Evolutionary conservation across 2,888 invertebrate species (phyloP).

Genomic region (Tortrix viridana): DNA sequence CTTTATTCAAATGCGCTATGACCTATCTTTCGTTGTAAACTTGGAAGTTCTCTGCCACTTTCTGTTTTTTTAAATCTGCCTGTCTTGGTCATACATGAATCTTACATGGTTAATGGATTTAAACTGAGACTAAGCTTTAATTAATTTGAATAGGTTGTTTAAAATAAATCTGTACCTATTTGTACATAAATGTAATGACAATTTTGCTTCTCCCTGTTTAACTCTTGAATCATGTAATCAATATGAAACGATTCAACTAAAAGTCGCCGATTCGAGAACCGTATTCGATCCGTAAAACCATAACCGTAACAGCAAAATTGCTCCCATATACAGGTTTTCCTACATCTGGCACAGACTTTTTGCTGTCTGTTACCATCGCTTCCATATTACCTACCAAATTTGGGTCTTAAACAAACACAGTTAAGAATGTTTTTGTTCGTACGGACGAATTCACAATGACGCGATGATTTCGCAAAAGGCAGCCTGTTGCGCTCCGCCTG

Average conservation of each 20-base stretch:
- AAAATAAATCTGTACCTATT: no score
- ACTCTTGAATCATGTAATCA: no score
- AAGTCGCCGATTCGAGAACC: background rate
- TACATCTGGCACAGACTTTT: slow-evolving; percentile 20
- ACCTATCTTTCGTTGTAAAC: no score
- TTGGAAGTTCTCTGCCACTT: no score
- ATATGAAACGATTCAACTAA: background rate
- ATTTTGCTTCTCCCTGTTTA: no score
- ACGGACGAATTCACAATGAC: slow-evolving; percentile 14
- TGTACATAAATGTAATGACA: no score
- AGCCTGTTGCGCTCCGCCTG: slow-evolving; percentile 57
- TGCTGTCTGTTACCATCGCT: slow-evolving; percentile 11
- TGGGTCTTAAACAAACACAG: background rate
- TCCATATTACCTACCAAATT: background rate
- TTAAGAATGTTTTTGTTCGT: slow-evolving; percentile 13
- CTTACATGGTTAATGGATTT: no score
- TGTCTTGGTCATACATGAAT: no score
- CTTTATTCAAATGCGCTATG: no score
- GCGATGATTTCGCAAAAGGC: slow-evolving; percentile 51
- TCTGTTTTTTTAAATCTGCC: no score
- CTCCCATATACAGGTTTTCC: slow-evolving; percentile 26
- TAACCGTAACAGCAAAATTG: slow-evolving; percentile 10
- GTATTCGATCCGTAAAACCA: slow-evolving; percentile 18
- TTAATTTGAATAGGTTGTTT: background rate
- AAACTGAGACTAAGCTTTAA: no score